Conservation (phyloP, 2,113 vertebrate species). For the Neolamprologus kungweensis region DNA sequence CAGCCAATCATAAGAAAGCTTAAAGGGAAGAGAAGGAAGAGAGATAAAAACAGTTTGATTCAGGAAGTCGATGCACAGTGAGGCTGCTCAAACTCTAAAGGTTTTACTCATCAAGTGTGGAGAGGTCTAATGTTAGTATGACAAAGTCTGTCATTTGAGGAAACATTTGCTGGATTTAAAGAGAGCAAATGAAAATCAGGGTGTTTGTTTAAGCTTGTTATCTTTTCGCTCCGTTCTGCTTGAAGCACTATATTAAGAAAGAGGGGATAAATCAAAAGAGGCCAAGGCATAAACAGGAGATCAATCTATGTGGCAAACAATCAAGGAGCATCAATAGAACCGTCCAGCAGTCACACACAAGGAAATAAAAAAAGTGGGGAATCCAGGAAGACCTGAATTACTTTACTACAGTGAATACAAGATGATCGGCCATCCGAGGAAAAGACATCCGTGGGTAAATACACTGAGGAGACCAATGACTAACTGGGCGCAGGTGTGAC, state of each 20-base stretch:
- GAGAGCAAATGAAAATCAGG: accelerated
- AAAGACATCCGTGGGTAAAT: background rate
- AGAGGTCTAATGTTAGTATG: background rate
- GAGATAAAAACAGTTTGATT: background rate
- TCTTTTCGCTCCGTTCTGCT: accelerated
- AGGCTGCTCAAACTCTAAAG: background rate
- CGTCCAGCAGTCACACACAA: background rate
- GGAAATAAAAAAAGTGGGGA: background rate
- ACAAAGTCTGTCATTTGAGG: background rate
- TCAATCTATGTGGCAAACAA: background rate
- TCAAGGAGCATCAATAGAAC: background rate
- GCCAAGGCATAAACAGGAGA: background rate
- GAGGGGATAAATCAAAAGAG: accelerated
- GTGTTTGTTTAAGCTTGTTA: background rate
- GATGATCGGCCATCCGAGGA: background rate
- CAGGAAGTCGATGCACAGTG: background rate
- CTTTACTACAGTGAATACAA: background rate
- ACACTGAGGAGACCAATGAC: background rate
- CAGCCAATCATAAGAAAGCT: background rate
- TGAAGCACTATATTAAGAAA: background rate
- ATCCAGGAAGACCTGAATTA: background rate
- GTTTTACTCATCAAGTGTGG: background rate
- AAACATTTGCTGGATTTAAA: accelerated
- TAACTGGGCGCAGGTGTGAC: accelerated
- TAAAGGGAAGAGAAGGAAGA: background rate